Evolutionary conservation across 2,797 vertebrate species (phyloP), one percentile per base, ranked within the genome.

Genomic region (Notolabrus celidotus): DNA sequence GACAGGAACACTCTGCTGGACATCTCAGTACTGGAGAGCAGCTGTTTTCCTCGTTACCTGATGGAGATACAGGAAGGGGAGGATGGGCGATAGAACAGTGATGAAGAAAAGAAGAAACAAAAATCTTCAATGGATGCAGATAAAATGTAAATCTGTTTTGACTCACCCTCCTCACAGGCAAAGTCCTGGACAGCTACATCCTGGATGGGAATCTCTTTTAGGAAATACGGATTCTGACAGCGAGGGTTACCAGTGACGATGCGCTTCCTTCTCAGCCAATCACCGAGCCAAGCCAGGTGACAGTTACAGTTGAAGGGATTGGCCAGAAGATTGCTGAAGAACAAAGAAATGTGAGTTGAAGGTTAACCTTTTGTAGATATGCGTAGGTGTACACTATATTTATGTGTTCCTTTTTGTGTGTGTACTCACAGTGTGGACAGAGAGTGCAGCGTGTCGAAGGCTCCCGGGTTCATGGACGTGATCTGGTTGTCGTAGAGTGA

Each of bases 231-330:
- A 38, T 92, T 98, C 84, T 99, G 97, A 87, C 98, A 99, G n/a
- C 98, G 96, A 61, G 98, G 98, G 84, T 99, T 99, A 58, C 98
- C 98, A 0, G 98, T 99, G 43, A 99, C 98, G 2, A 99, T 99
- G 20, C 97, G 95, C 73, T 98, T 99, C 88, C 95, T 96, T 69
- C 97, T 94, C 47, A 99, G 92, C 98, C 98, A 99, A 60, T 99
- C 97, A 2, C 98, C 98, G 65, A 99, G 88, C 97, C 98, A 99
- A 0, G 97, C 97, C 8, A 99, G 93, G 86, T 98, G 95, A 85
- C 98, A 99, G 89, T 99, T 99, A 84, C 98, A 99, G 90, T 96
- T 98, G 92, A 99, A 99, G 22, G 98, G 97, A 86, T 99, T 99
- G 76, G 97, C 96, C 89, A 99, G 88, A 50, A 99, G 96, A 86